Percentiles rank a stretch among this genome's conserved stretches.
Conservation (phyloP, 53 echinoderm and acorn worm species). For the Astropecten irregularis region DNA sequence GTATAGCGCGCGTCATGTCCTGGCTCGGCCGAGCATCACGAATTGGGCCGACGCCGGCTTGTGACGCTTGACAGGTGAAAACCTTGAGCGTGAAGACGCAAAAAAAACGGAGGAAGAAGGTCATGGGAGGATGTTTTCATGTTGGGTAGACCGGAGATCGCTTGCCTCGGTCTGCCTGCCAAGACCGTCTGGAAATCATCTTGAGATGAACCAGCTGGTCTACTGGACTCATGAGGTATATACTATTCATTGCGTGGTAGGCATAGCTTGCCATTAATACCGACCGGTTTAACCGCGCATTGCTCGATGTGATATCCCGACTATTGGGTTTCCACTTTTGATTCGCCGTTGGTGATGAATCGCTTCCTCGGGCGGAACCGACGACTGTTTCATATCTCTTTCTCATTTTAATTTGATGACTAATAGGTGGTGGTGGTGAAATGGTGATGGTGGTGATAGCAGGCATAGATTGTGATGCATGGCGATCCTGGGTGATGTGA, state of each 20-base stretch:
- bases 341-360: neutral
- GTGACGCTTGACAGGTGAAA: too few species aligned
- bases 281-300: too few species aligned
- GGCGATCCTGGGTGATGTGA: too few species aligned
- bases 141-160: neutral
- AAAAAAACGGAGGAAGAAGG: neutral
- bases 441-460: neutral
- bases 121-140: neutral
- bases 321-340: neutral
- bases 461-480: too few species aligned
- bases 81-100: too few species aligned
- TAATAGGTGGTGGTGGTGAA: neutral
- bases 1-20: too few species aligned
- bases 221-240: neutral
- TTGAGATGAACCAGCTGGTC: neutral
- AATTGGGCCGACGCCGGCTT: too few species aligned
- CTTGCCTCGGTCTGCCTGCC: neutral
- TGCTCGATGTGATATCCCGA: neutral
- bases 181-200: neutral
- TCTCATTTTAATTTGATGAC: too few species aligned
- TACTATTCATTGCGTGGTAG: neutral
- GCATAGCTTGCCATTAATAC: neutral
- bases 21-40: too few species aligned
- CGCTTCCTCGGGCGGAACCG: conserved; percentile 8
- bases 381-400: too few species aligned